These are phyloP conservation scores for Salpingus planirostris DNA, from an alignment of 2,888 invertebrate genomes.

Conservation along the genomic window DNA sequence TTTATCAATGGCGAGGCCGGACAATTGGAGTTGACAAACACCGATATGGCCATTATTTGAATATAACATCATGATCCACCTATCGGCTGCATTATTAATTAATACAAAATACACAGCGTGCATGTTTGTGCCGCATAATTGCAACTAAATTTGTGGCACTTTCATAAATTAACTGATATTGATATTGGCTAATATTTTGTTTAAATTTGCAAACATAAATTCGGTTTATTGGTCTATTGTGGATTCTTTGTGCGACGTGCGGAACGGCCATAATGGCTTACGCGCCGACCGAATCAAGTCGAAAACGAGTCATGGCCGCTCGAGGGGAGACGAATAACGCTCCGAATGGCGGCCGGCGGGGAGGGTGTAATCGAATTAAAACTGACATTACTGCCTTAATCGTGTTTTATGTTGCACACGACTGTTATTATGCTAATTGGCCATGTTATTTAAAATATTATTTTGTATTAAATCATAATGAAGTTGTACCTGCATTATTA, in stretches of 20 bases:
- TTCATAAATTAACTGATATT: constrained; percentile 41
- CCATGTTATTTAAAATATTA: too few relatives aligned
- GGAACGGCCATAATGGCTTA: too few relatives aligned
- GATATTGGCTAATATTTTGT: constrained; percentile 39
- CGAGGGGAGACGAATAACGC: too few relatives aligned
- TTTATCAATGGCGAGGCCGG: constrained; percentile 34
- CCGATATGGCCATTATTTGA: constrained; percentile 38
- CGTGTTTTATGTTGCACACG: too few relatives aligned
- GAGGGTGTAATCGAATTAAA: too few relatives aligned
- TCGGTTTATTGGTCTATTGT: constrained; percentile 29
- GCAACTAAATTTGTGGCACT: constrained; percentile 39
- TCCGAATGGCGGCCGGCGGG: too few relatives aligned
- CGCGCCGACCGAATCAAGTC: too few relatives aligned
- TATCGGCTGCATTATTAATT: constrained; percentile 40
- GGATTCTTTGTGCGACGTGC: constrained; percentile 29
- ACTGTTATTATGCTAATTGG: too few relatives aligned
- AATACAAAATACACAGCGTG: constrained; percentile 38
- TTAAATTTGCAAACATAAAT: constrained; percentile 37
- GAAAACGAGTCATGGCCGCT: too few relatives aligned
- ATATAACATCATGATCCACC: constrained; percentile 40
- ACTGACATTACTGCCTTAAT: too few relatives aligned
- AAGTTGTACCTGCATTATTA: too few relatives aligned
- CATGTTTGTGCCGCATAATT: constrained; percentile 40
- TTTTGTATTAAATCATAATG: too few relatives aligned
- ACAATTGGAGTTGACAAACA: constrained; percentile 39